Evolutionary conservation across 2,888 invertebrate species (phyloP).

Genomic region (Ganaspis brasiliensis): DNA sequence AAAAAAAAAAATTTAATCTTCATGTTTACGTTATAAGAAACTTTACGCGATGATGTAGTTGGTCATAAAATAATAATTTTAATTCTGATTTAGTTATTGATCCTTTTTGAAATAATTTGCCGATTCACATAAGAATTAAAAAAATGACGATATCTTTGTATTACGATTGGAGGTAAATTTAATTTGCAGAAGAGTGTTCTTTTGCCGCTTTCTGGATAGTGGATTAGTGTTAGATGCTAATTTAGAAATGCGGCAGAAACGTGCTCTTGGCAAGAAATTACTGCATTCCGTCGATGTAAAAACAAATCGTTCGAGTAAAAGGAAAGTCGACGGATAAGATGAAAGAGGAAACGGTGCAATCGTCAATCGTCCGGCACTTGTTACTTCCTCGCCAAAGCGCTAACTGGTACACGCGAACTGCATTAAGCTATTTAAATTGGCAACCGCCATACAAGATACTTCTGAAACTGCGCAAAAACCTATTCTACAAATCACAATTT

Average conservation of each 20-base stretch:
- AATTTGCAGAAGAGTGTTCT: no score
- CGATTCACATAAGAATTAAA: no score
- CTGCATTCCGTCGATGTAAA: conserved; percentile 1
- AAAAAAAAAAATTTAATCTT: no score
- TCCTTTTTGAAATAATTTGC: no score
- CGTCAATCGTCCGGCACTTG: conserved; percentile 60
- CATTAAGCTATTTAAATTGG: conserved; percentile 62
- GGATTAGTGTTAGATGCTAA: background rate
- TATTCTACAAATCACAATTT: background rate
- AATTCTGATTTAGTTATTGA: no score
- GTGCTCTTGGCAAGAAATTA: background rate
- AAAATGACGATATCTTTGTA: no score
- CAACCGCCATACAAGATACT: conserved; percentile 48
- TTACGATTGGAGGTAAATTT: no score
- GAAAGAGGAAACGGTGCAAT: conserved; percentile 59
- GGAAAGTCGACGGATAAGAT: conserved; percentile 8
- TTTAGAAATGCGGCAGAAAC: conserved; percentile 4
- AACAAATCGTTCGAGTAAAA: conserved; percentile 14
- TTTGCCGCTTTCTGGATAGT: no score
- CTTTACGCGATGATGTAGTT: no score
- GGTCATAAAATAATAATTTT: no score
- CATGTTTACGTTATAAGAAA: no score
- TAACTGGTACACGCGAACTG: conserved; percentile 62
- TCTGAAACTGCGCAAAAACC: background rate
- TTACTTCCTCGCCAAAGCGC: conserved; percentile 60